A percentile compares a stretch with the other conserved stretches of the same genome.
These are phyloP conservation scores for Amblyjoppa fuscipennis DNA, from an alignment of 2,888 invertebrate genomes.

Conservation along the genomic window DNA sequence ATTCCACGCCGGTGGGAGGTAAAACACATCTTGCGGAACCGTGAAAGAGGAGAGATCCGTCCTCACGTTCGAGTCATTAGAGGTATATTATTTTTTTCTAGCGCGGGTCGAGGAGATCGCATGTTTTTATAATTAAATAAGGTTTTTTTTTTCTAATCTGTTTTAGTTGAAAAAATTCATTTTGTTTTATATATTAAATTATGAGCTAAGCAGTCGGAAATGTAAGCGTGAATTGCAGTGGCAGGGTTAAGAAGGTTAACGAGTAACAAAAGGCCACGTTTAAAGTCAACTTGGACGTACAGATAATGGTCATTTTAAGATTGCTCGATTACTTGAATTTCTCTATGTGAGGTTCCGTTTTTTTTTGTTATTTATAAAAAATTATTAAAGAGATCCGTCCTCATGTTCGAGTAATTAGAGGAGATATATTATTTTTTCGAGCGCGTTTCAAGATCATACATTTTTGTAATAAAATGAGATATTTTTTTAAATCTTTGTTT, in stretches of 20 bases:
- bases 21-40: conserved; percentile 30
- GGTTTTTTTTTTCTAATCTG: not conserved
- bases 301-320: not conserved
- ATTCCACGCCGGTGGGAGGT: conserved; percentile 40
- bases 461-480: not conserved
- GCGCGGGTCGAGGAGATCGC: not conserved
- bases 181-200: no score
- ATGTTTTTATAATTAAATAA: conserved; percentile 7
- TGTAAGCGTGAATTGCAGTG: not conserved
- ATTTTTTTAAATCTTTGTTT: no score
- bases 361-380: conserved; percentile 5
- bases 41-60: conserved; percentile 17
- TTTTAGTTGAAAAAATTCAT: no score
- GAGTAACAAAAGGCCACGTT: not conserved
- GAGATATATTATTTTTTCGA: conserved; percentile 13
- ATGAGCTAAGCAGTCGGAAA: not conserved
- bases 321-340: not conserved
- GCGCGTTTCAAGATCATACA: not conserved
- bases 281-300: not conserved
- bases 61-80: conserved; percentile 43
- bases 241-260: not conserved
- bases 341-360: not conserved
- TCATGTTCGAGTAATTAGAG: conserved; percentile 37
- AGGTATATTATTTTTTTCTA: conserved; percentile 14
- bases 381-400: conserved; percentile 29